A percentile compares a stretch with the other conserved stretches of the same genome.
phyloP scores from a whole-genome alignment of 2,888 invertebrate genomes.

The Chouioia cunea region DNA sequence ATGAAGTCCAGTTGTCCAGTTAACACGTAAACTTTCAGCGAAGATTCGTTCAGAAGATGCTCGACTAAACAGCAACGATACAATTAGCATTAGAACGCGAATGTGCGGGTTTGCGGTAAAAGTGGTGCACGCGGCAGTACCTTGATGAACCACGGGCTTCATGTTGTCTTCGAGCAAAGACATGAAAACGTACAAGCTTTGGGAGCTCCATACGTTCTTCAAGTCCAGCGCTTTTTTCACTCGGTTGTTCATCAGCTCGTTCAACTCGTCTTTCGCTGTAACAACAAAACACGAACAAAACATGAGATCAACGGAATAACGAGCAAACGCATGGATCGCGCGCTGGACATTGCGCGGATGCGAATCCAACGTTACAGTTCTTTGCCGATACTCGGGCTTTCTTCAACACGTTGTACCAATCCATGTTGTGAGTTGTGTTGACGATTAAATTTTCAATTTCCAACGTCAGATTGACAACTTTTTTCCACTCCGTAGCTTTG shows the following conservation, averaged over 20 bases:
- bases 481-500: constrained; percentile 24
- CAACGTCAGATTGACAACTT: constrained; percentile 25
- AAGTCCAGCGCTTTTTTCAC: constrained; percentile 78
- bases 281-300: not conserved
- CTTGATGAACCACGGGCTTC: constrained; percentile 81
- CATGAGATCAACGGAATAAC: too few relatives aligned
- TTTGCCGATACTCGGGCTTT: constrained; percentile 56
- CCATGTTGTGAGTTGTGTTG: constrained; percentile 75
- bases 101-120: too few relatives aligned
- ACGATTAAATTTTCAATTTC: constrained; percentile 63
- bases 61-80: constrained; percentile 58
- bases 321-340: too few relatives aligned
- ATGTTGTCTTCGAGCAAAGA: constrained; percentile 79
- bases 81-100: not conserved
- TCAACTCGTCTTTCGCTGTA: constrained; percentile 50
- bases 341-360: too few relatives aligned
- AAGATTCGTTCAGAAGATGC: constrained; percentile 55
- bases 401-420: constrained; percentile 85
- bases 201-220: constrained; percentile 73
- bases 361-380: not conserved
- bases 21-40: constrained; percentile 59
- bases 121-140: too few relatives aligned
- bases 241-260: constrained; percentile 78
- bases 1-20: constrained; percentile 61
- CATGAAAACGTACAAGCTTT: constrained; percentile 74